Evolutionary conservation across 2,888 invertebrate genomes (phyloP), one percentile per base, ranked within the genome.

Genomic region (Cephus runcator): DNA sequence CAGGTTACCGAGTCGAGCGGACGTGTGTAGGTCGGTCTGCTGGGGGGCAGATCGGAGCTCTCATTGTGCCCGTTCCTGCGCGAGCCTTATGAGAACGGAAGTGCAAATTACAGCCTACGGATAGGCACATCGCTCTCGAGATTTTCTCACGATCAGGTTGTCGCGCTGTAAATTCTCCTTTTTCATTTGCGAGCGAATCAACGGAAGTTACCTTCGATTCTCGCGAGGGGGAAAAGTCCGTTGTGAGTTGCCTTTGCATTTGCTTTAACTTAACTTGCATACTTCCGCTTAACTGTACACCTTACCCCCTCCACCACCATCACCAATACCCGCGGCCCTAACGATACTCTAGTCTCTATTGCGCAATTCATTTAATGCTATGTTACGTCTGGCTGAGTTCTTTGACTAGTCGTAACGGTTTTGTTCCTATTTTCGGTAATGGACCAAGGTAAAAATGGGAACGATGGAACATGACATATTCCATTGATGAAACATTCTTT

Each of bases 41-140:
- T 79, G 81, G 81, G 80, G 80, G 80, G 75, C 77, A 77, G 79
- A 78, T 79, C 71, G 81, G 69, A 78, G 81, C 76, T 78, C 80
- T 80, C 81, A 80, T 81, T 79, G 76, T 81, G 78, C 76, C 79
- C 76, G 31, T 71, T 73, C 69, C 69, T 76, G 23, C 78, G 73
- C 79, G 77, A 79, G 79, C 82, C 80, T 85, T 87, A 84, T 89
- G 88, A 88, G 88, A 91, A 90, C 91, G 91, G 91, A 91, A 91
- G 91, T 90, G 87, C 88, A 91, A 91, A 91, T 91, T 91, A 90
- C 83, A 87, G 35, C 73, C 77, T 69, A 12, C 69, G 87, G 83
- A 73, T 56, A 56, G 40, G 40, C 36, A 78, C 81, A 80, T 76
- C 79, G 81, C 35, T 36, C 76, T 76, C 77, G 80, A 79, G 82